Conservation (phyloP, 2,113 vertebrate genomes). For the Chloropsis hardwickii region DNA sequence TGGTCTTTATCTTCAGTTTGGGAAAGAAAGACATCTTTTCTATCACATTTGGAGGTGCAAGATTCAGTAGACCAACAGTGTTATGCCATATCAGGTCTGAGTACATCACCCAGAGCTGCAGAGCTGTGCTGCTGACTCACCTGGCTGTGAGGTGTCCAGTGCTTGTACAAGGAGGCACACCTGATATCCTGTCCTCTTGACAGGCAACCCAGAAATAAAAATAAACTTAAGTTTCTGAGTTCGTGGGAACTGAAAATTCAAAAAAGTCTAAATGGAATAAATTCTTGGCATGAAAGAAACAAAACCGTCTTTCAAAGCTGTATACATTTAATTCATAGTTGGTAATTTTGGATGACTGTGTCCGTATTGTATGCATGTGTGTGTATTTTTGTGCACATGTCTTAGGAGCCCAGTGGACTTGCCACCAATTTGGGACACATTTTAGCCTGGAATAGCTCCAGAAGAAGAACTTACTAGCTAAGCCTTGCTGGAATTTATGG, state of each 20-base stretch:
- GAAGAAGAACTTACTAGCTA: background rate
- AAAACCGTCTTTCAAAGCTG: background rate
- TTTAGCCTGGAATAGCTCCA: background rate
- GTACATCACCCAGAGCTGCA: background rate
- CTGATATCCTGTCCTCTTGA: background rate
- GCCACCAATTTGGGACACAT: background rate
- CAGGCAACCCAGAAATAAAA: background rate
- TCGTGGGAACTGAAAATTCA: background rate
- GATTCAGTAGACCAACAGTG: background rate
- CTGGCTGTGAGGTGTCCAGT: background rate
- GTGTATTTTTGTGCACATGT: background rate
- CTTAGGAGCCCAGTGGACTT: background rate
- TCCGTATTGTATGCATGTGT: background rate
- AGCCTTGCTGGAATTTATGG: background rate
- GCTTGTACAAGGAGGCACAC: background rate
- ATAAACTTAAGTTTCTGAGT: background rate
- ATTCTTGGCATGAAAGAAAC: background rate
- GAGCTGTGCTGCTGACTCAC: background rate
- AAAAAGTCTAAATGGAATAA: background rate
- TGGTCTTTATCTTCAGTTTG: background rate
- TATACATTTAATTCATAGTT: background rate
- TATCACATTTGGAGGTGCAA: background rate
- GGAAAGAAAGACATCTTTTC: background rate
- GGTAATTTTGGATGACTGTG: background rate
- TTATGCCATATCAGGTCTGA: background rate